phyloP scores from a whole-genome alignment of 2,113 vertebrate species.

The Pimephales promelas region DNA sequence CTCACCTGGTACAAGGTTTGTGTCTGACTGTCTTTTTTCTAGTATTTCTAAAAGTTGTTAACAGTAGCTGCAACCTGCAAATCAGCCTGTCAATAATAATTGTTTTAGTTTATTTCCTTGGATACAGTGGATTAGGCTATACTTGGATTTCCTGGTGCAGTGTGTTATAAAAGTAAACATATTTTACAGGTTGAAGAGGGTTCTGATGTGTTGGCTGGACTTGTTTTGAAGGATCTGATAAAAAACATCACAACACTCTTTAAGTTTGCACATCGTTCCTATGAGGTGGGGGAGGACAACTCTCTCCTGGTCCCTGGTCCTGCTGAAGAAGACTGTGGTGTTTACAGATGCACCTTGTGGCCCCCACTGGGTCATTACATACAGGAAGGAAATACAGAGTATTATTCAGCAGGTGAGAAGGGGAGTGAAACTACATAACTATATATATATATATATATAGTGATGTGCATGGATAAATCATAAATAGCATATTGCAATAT shows the following conservation, averaged over 20 bases:
- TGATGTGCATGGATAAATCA: too few relatives aligned
- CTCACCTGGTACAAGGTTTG: slow-evolving; percentile 60
- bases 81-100: background rate
- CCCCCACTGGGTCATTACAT: slow-evolving; percentile 59
- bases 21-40: background rate
- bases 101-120: background rate
- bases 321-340: slow-evolving; percentile 40
- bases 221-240: slow-evolving; percentile 56
- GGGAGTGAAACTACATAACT: too few relatives aligned
- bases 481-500: too few relatives aligned
- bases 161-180: background rate
- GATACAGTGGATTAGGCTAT: too few relatives aligned
- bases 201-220: slow-evolving; percentile 44
- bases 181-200: slow-evolving; percentile 39
- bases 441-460: too few relatives aligned
- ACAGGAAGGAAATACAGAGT: slow-evolving; percentile 46
- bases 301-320: slow-evolving; percentile 41
- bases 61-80: too few relatives aligned
- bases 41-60: too few relatives aligned
- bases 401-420: slow-evolving; percentile 45
- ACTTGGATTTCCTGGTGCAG: too few relatives aligned
- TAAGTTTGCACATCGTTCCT: slow-evolving; percentile 48
- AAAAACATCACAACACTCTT: slow-evolving; percentile 45
- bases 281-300: slow-evolving; percentile 48
- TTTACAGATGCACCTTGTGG: slow-evolving; percentile 58